phyloP scores from a whole-genome alignment of 2,797 vertebrate genomes.

The Stomatorhinus walkeri region DNA sequence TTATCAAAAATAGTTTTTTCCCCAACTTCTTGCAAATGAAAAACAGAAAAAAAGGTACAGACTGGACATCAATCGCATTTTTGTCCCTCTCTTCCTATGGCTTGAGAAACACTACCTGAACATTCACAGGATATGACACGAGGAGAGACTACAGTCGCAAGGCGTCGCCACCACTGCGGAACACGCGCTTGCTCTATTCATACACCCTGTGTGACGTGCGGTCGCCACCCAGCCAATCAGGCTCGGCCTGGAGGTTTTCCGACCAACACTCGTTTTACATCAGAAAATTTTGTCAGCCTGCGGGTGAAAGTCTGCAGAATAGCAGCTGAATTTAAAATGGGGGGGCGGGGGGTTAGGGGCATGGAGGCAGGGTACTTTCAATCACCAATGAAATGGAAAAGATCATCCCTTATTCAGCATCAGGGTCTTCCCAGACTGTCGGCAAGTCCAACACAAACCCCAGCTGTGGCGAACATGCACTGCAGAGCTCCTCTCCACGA shows the following conservation, averaged over 20 bases:
- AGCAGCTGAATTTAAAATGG: background rate
- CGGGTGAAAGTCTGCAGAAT: background rate
- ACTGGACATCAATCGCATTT: constrained; percentile 72
- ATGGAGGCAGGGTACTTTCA: background rate
- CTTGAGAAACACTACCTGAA: constrained; percentile 75
- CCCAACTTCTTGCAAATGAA: constrained; percentile 78
- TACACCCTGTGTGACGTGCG: constrained; percentile 46
- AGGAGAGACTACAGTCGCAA: constrained; percentile 68
- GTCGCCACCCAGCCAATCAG: constrained; percentile 63
- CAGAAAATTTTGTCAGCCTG: background rate
- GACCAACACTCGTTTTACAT: constrained; percentile 27
- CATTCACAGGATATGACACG: constrained; percentile 74
- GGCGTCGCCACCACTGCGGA: constrained; percentile 57
- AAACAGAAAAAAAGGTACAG: constrained; percentile 51
- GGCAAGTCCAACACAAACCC: background rate
- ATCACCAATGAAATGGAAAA: background rate
- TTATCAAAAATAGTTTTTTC: constrained; percentile 91
- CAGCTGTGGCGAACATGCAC: background rate
- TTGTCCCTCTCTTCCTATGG: constrained; percentile 68
- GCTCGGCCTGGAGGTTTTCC: background rate
- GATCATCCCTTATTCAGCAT: background rate
- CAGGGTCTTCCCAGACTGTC: background rate
- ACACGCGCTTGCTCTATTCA: constrained; percentile 47
- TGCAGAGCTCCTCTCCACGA: background rate
- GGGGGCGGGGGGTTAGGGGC: background rate